Evolutionary conservation across 2,888 invertebrate species (phyloP).

Genomic region (Operophtera brumata): DNA sequence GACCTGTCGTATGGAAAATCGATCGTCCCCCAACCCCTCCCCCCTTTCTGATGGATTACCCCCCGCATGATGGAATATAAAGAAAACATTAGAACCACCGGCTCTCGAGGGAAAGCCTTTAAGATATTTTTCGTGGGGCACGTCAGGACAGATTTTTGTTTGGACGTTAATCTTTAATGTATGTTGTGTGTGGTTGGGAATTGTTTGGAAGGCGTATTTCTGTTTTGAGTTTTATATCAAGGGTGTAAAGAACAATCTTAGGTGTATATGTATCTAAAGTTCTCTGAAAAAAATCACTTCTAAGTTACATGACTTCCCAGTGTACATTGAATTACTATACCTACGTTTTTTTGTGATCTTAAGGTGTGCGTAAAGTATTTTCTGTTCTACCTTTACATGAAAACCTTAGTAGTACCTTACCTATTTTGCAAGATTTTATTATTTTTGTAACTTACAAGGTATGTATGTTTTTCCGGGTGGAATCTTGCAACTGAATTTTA

Average conservation of each 20-base stretch:
- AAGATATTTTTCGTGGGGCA: constrained; percentile 61
- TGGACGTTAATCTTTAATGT: constrained; percentile 53
- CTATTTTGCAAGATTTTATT: no score
- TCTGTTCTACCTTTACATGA: no score
- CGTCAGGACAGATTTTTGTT: constrained; percentile 63
- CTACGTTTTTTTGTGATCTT: no score
- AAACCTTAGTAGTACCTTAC: no score
- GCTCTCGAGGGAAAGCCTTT: constrained; percentile 57
- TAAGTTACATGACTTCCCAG: no score
- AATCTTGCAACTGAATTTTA: no score
- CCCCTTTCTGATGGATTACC: constrained; percentile 65
- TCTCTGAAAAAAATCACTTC: no score
- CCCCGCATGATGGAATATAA: constrained; percentile 71
- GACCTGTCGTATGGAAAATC: constrained; percentile 65
- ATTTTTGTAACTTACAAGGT: no score
- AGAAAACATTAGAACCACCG: constrained; percentile 71
- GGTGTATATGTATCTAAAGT: no score
- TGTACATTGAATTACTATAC: no score
- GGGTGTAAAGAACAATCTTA: background rate
- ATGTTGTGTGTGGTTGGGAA: constrained; percentile 37
- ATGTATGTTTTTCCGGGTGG: no score
- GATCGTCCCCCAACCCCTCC: constrained; percentile 51
- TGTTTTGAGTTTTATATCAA: background rate
- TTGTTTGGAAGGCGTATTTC: constrained; percentile 22
- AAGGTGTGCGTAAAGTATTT: no score